phyloP scores from a whole-genome alignment of 2,888 invertebrate species.

The Eulithis prunata region DNA sequence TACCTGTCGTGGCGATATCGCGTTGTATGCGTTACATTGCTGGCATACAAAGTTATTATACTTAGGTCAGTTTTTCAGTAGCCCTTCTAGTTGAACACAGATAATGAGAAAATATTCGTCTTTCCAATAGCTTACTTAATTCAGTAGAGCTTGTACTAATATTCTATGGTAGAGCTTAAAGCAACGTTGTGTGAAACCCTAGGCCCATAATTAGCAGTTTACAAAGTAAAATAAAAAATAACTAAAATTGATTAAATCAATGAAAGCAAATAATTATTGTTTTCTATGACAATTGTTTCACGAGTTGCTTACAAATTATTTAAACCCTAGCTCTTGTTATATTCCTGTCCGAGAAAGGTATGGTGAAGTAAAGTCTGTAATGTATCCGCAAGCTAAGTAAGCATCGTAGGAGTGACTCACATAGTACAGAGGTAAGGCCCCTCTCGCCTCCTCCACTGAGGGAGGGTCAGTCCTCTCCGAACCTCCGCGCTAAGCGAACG shows the following conservation, averaged over 20 bases:
- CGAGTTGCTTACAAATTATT: not conserved
- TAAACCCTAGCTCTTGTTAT: not conserved
- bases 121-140: too few relatives aligned
- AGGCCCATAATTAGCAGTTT: too few relatives aligned
- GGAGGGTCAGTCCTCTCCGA: constrained; percentile 69
- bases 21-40: constrained; percentile 44
- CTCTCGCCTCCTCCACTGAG: constrained; percentile 60
- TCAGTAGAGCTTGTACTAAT: too few relatives aligned
- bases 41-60: constrained; percentile 6
- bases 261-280: too few relatives aligned
- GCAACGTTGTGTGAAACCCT: too few relatives aligned
- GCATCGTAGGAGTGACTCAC: constrained; percentile 39
- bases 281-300: not conserved
- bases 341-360: not conserved
- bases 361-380: constrained; percentile 43
- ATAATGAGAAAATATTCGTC: too few relatives aligned
- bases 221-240: too few relatives aligned
- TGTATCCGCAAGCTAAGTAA: constrained; percentile 64
- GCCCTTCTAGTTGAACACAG: too few relatives aligned
- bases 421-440: constrained; percentile 62
- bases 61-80: not conserved
- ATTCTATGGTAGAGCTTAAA: too few relatives aligned
- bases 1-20: constrained; percentile 10
- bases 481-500: constrained; percentile 55
- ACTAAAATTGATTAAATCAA: too few relatives aligned